phyloP scores from a whole-genome alignment of 2,113 vertebrate genomes.

The Melierax canorus region DNA sequence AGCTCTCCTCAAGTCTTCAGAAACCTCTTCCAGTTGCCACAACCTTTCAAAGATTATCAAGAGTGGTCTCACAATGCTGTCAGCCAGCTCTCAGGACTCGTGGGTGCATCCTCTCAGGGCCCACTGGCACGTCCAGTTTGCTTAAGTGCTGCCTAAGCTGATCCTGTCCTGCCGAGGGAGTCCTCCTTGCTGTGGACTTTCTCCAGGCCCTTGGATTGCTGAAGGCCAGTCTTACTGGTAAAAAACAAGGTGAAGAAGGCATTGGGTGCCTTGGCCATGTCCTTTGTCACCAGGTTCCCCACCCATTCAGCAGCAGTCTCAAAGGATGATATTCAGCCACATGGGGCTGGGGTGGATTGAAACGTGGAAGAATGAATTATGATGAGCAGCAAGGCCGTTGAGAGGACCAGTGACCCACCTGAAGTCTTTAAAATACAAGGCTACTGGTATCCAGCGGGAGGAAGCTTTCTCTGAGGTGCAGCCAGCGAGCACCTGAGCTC shows the following conservation, averaged over 20 bases:
- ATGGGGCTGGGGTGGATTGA: not conserved
- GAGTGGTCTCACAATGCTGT: accelerated
- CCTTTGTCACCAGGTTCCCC: not conserved
- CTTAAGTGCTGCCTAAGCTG: too few relatives aligned
- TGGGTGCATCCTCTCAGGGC: not conserved
- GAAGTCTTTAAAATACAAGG: not conserved
- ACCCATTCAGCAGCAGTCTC: not conserved
- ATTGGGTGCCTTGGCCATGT: not conserved
- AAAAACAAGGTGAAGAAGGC: accelerated
- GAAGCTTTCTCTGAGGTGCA: not conserved
- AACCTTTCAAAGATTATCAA: not conserved
- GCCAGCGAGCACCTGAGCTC: not conserved
- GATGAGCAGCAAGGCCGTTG: accelerated
- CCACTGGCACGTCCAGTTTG: not conserved
- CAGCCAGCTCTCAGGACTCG: not conserved
- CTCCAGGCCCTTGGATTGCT: not conserved
- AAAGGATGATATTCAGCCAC: not conserved
- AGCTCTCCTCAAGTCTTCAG: not conserved
- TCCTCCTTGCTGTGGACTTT: not conserved
- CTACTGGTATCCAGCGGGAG: accelerated
- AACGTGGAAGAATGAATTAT: not conserved
- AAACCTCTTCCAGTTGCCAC: not conserved
- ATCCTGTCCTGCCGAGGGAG: accelerated
- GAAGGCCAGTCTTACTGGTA: not conserved
- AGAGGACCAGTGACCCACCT: accelerated